Conservation (phyloP, 1,140 invertebrate genomes). For the Lepidurus apus region DNA sequence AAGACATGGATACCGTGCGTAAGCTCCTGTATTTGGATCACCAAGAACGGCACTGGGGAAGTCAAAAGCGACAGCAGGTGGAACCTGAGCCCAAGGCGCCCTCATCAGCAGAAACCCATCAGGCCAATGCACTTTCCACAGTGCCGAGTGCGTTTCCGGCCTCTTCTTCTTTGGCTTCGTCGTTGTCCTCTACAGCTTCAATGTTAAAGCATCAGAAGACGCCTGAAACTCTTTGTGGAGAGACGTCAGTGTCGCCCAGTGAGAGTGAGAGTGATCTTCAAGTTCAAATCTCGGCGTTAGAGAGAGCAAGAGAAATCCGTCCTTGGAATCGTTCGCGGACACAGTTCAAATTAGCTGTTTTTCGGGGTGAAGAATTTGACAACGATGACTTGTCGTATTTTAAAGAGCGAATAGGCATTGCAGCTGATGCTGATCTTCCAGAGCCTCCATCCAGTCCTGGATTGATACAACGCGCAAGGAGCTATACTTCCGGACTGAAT, state of each 20-base stretch:
- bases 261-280: not conserved
- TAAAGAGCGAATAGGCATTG: constrained; percentile 4
- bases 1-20: not conserved
- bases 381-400: constrained; percentile 8
- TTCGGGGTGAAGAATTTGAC: not conserved
- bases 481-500: not conserved
- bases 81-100: not conserved
- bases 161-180: not conserved
- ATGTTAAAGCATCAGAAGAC: not conserved
- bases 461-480: not conserved
- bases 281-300: not conserved
- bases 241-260: not conserved
- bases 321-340: not conserved
- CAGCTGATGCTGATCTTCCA: not conserved
- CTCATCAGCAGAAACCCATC: not conserved
- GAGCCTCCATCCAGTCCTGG: not conserved
- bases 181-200: not conserved
- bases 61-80: not conserved
- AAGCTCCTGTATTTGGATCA: not conserved
- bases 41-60: not conserved
- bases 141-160: not conserved
- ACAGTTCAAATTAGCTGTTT: not conserved
- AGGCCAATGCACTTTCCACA: not conserved
- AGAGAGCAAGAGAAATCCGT: not conserved
- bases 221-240: not conserved